Conservation (phyloP, 1,140 invertebrate genomes). For the Medauroidea extradentata region DNA sequence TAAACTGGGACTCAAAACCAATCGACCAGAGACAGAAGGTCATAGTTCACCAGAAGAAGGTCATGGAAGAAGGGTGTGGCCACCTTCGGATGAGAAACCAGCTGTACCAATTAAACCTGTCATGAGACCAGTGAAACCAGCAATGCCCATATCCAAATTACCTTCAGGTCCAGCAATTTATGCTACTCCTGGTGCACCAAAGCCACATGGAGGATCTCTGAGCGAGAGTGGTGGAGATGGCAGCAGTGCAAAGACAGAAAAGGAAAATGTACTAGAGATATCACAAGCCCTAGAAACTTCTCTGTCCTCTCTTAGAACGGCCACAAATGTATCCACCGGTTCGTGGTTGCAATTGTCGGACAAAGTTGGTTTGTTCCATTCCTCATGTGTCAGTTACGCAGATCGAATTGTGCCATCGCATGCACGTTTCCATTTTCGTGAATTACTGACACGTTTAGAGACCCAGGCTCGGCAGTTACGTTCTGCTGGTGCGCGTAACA, state of each 20-base stretch:
- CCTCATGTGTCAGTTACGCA: slow-evolving; percentile 66
- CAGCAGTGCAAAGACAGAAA: not conserved
- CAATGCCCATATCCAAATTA: slow-evolving; percentile 32
- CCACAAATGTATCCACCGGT: slow-evolving; percentile 51
- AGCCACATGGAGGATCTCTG: slow-evolving; percentile 39
- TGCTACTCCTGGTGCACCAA: slow-evolving; percentile 53
- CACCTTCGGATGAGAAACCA: slow-evolving; percentile 59
- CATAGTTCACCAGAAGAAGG: not conserved
- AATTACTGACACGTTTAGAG: slow-evolving; percentile 76
- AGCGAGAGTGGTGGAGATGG: not conserved
- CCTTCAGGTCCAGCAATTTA: slow-evolving; percentile 50
- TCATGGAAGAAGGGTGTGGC: slow-evolving; percentile 47
- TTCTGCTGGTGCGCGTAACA: slow-evolving; percentile 63
- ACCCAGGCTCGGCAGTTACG: slow-evolving; percentile 69
- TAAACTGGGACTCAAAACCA: slow-evolving; percentile 48
- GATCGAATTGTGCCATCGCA: slow-evolving; percentile 75
- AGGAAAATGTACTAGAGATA: slow-evolving; percentile 49
- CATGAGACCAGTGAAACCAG: slow-evolving; percentile 52
- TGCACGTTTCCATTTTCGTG: slow-evolving; percentile 82
- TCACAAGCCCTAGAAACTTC: slow-evolving; percentile 62
- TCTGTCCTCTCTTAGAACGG: slow-evolving; percentile 57
- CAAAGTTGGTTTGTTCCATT: slow-evolving; percentile 72
- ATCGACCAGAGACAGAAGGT: slow-evolving; percentile 18
- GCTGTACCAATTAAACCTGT: slow-evolving; percentile 63
- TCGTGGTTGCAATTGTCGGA: slow-evolving; percentile 81